phyloP scores from a whole-genome alignment of 2,797 vertebrate species.

The Erithacus rubecula region DNA sequence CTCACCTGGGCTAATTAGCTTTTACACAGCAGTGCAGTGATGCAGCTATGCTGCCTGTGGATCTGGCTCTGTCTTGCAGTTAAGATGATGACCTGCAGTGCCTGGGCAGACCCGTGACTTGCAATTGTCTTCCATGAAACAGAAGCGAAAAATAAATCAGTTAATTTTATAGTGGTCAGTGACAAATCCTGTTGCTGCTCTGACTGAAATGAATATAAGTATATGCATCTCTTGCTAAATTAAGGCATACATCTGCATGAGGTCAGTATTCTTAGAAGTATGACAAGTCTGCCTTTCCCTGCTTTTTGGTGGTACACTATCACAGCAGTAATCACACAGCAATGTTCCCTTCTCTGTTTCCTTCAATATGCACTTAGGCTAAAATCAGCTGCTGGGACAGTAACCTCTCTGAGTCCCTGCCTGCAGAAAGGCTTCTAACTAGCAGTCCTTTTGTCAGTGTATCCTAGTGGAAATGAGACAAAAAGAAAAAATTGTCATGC shows the following conservation, averaged over 20 bases:
- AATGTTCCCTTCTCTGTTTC: background rate
- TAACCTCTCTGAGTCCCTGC: background rate
- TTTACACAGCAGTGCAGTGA: background rate
- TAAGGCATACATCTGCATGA: background rate
- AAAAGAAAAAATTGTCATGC: background rate
- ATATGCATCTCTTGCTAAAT: background rate
- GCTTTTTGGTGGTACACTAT: background rate
- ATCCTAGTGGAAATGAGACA: background rate
- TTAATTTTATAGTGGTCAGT: background rate
- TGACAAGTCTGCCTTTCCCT: background rate
- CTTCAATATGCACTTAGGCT: background rate
- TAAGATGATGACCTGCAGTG: background rate
- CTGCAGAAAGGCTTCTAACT: background rate
- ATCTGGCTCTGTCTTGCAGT: background rate
- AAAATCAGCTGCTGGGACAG: background rate
- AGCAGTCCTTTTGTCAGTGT: background rate
- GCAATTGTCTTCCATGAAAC: background rate
- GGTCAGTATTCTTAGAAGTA: background rate
- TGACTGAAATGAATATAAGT: background rate
- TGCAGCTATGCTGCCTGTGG: background rate
- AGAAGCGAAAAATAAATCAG: background rate
- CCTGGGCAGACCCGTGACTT: rapidly evolving
- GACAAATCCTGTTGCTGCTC: background rate
- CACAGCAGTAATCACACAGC: background rate
- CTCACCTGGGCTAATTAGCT: background rate